These are phyloP conservation scores for Aplocera efformata DNA, from an alignment of 2,888 invertebrate species.

Conservation along the genomic window DNA sequence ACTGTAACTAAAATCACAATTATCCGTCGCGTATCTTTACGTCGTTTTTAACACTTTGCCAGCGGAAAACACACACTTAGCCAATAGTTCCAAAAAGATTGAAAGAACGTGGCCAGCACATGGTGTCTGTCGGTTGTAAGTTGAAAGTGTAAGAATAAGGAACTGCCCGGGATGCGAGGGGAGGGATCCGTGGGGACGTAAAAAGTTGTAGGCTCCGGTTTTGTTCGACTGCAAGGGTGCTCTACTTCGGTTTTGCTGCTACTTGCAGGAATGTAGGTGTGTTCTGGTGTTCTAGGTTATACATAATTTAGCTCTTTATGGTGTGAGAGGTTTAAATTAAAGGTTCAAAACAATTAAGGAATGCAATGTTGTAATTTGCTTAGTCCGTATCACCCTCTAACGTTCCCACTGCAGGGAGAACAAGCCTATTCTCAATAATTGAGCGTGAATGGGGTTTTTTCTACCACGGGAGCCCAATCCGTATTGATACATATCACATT, in stretches of 20 bases:
- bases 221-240: constrained; percentile 48
- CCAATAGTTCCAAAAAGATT: constrained; percentile 24
- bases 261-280: constrained; percentile 18
- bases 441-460: too few species aligned
- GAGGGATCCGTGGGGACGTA: constrained; percentile 70
- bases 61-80: too few species aligned
- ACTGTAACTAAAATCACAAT: constrained; percentile 3
- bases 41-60: not conserved
- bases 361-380: too few species aligned
- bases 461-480: too few species aligned
- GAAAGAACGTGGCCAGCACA: constrained; percentile 43
- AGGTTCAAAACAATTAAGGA: too few species aligned
- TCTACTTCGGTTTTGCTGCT: constrained; percentile 48
- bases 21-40: constrained; percentile 1
- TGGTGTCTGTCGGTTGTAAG: constrained; percentile 45
- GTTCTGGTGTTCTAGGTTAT: not conserved
- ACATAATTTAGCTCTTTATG: too few species aligned
- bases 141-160: constrained; percentile 63
- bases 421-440: too few species aligned
- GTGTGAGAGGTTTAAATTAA: too few species aligned
- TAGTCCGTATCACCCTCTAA: too few species aligned
- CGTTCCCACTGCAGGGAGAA: too few species aligned
- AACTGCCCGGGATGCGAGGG: constrained; percentile 60
- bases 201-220: constrained; percentile 71
- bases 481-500: too few species aligned